Conservation (phyloP, 2,797 vertebrate species). For the Gorsachius magnificus region DNA sequence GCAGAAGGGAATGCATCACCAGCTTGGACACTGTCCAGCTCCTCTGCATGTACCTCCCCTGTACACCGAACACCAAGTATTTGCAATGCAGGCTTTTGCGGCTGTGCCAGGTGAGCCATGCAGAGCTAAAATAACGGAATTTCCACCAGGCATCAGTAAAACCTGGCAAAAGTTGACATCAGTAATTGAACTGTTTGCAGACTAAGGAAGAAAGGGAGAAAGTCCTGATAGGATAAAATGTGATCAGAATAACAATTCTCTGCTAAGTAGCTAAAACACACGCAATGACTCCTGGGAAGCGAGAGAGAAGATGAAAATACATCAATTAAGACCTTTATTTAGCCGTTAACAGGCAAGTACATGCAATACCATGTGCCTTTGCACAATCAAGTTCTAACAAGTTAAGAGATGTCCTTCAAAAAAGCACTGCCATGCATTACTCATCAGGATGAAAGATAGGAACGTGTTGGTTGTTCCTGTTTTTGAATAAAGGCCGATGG, state of each 20-base stretch:
- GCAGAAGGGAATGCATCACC: neutral
- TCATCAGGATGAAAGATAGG: neutral
- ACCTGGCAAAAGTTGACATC: neutral
- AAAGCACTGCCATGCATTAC: neutral
- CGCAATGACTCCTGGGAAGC: neutral
- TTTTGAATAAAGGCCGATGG: neutral
- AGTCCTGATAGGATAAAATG: neutral
- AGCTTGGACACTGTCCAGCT: neutral
- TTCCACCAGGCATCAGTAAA: neutral
- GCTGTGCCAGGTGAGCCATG: neutral
- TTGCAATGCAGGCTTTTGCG: rapidly evolving
- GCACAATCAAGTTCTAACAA: conserved; percentile 15
- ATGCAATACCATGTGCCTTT: neutral
- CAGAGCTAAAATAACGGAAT: neutral
- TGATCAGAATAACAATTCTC: neutral
- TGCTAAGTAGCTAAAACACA: neutral
- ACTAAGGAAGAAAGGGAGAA: neutral
- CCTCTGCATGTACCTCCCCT: neutral
- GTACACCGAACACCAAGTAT: too few relatives aligned
- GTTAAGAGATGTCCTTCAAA: conserved; percentile 3
- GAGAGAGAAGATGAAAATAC: conserved; percentile 3
- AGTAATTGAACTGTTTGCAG: neutral
- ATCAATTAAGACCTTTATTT: conserved; percentile 24
- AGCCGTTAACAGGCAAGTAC: neutral
- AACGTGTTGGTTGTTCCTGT: neutral